These are phyloP conservation scores for Endotricha flammealis DNA, from an alignment of 2,888 invertebrate species.

Conservation along the genomic window DNA sequence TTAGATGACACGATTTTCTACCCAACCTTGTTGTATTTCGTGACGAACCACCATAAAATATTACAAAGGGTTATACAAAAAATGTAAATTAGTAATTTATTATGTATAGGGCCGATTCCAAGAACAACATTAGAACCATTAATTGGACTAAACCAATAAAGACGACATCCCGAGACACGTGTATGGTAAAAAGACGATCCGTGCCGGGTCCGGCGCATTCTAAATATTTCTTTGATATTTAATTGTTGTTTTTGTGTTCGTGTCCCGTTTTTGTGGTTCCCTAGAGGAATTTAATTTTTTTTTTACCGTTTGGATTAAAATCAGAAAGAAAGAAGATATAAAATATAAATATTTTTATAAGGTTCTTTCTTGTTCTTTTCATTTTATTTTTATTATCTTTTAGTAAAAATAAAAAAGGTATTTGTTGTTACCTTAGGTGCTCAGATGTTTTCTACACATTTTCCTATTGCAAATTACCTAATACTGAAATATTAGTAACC, in stretches of 20 bases:
- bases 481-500: too few relatives aligned
- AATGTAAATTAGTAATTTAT: slow-evolving; percentile 60
- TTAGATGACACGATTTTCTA: slow-evolving; percentile 7
- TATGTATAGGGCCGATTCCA: slow-evolving; percentile 42
- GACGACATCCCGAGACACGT: slow-evolving; percentile 69
- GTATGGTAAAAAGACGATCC: slow-evolving; percentile 42
- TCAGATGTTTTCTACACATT: too few relatives aligned
- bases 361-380: too few relatives aligned
- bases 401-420: too few relatives aligned
- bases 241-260: slow-evolving; percentile 77
- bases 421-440: too few relatives aligned
- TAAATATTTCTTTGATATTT: slow-evolving; percentile 74
- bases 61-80: slow-evolving; percentile 28
- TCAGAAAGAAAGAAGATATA: too few relatives aligned
- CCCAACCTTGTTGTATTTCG: slow-evolving; percentile 13
- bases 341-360: too few relatives aligned
- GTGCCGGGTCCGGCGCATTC: slow-evolving; percentile 40
- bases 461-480: too few relatives aligned
- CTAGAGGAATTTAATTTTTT: too few relatives aligned
- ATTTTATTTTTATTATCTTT: too few relatives aligned
- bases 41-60: slow-evolving; percentile 28
- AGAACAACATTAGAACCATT: slow-evolving; percentile 66
- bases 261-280: slow-evolving; percentile 49
- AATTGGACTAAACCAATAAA: slow-evolving; percentile 75
- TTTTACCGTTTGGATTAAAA: too few relatives aligned